phyloP scores from a whole-genome alignment of 2,113 vertebrate species.

The Scortum barcoo region DNA sequence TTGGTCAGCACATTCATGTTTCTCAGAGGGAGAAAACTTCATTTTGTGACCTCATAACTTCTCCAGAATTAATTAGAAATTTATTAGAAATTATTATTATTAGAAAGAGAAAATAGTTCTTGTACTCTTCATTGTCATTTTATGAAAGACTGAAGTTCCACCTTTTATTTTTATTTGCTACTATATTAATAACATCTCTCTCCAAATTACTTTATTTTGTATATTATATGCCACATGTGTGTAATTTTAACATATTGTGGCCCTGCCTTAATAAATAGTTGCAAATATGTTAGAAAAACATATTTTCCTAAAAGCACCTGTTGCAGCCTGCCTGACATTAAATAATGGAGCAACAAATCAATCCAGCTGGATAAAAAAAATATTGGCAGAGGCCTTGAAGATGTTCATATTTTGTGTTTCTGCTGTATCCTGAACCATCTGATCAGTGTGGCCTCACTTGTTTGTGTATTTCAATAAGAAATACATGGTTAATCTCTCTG shows the following conservation, averaged over 20 bases:
- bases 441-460: neutral
- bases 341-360: neutral
- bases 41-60: too few species aligned
- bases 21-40: too few species aligned
- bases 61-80: too few species aligned
- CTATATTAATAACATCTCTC: too few species aligned
- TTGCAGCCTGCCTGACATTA: neutral
- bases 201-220: neutral
- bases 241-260: neutral
- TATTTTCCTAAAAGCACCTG: neutral
- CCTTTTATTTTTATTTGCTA: neutral
- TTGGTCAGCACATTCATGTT: too few species aligned
- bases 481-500: slow-evolving; percentile 43
- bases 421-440: neutral
- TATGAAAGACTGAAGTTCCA: neutral
- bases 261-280: neutral
- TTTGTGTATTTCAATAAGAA: slow-evolving; percentile 20
- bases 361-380: neutral
- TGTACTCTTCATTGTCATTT: neutral
- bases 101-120: neutral
- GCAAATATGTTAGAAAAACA: neutral
- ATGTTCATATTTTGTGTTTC: neutral
- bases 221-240: neutral
- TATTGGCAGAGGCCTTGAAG: neutral
- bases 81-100: too few species aligned